phyloP scores from a whole-genome alignment of 2,797 vertebrate species.

The Phyllotis vaccarum region DNA sequence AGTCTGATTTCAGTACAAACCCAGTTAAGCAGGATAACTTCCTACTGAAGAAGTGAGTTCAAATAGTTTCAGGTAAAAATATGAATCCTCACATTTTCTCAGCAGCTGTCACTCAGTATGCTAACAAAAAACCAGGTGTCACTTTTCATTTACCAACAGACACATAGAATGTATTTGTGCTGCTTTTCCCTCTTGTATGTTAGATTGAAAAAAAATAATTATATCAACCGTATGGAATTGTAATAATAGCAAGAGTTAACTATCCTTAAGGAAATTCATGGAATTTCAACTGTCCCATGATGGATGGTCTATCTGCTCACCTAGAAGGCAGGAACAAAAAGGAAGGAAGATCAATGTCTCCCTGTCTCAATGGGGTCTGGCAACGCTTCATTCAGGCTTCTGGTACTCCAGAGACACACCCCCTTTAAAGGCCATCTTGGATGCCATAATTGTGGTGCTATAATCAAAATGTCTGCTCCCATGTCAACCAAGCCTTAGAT shows the following conservation, averaged over 20 bases:
- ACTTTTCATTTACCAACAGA: background rate
- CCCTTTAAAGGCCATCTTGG: no score
- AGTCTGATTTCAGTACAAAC: background rate
- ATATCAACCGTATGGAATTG: background rate
- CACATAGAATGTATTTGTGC: background rate
- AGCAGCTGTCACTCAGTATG: background rate
- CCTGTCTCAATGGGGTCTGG: no score
- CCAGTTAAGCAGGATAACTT: background rate
- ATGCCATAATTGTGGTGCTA: no score
- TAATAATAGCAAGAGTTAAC: slow-evolving; percentile 33
- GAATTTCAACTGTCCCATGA: no score
- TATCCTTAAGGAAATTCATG: no score
- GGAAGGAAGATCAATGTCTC: no score
- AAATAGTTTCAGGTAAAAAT: background rate
- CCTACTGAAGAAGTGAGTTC: background rate
- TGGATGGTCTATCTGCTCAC: no score
- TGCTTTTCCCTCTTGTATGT: background rate
- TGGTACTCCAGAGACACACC: no score
- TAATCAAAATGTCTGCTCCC: no score
- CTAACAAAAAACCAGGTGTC: background rate
- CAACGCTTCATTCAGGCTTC: no score
- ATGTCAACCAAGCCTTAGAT: no score
- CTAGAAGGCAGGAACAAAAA: no score
- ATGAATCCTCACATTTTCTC: background rate
- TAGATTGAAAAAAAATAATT: slow-evolving; percentile 12